A percentile compares a stretch with the other conserved stretches of the same genome.
These are phyloP conservation scores for Popillia japonica DNA, from an alignment of 1,140 invertebrate species.

Conservation along the genomic window DNA sequence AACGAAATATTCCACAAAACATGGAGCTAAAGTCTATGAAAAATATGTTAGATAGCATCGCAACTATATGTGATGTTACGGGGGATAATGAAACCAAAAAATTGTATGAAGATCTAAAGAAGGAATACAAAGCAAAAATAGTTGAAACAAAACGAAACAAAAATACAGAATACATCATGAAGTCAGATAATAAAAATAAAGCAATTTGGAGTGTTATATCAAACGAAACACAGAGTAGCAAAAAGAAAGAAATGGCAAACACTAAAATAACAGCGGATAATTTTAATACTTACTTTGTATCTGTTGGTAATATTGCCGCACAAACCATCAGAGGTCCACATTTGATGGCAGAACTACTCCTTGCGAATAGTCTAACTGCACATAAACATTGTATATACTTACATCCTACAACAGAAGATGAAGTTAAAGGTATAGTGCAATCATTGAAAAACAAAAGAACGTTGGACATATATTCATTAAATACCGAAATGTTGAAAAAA, in stretches of 20 bases:
- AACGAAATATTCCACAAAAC: neutral
- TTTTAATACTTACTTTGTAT: neutral
- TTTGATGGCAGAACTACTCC: too few species aligned
- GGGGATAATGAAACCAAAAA: too few species aligned
- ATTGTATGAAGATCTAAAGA: neutral
- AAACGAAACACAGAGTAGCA: neutral
- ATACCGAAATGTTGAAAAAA: too few species aligned
- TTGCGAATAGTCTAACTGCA: too few species aligned
- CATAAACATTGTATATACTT: too few species aligned
- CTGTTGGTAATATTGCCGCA: too few species aligned
- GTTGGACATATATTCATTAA: too few species aligned
- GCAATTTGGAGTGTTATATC: neutral
- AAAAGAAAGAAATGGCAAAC: neutral
- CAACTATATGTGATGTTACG: neutral
- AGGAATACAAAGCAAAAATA: neutral
- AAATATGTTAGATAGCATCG: neutral
- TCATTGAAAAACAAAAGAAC: too few species aligned
- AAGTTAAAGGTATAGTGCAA: too few species aligned
- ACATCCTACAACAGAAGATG: too few species aligned
- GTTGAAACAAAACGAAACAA: neutral
- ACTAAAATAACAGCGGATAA: neutral
- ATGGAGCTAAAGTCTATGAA: neutral
- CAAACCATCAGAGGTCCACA: too few species aligned
- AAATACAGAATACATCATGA: neutral
- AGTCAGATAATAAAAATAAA: neutral